These are phyloP conservation scores for Gnatocerus cornutus DNA, from an alignment of 2,888 invertebrate species.

Conservation along the genomic window DNA sequence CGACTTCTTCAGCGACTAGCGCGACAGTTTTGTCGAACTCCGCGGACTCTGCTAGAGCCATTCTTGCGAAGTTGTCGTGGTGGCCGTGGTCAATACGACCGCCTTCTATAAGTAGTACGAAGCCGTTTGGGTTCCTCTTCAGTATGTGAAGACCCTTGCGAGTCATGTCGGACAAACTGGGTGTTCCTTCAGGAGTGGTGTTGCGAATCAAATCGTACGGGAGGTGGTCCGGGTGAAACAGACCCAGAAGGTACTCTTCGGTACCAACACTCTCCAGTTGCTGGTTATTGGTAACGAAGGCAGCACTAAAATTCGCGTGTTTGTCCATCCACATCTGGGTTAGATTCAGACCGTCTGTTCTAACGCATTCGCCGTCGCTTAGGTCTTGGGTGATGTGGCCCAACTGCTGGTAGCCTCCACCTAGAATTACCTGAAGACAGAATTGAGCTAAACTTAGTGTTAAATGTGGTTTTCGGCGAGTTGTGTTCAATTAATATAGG, in stretches of 20 bases:
- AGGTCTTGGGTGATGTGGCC: conserved; percentile 74
- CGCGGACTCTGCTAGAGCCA: conserved; percentile 83
- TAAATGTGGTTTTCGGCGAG: no score
- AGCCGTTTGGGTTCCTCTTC: conserved; percentile 77
- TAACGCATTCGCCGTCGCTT: conserved; percentile 73
- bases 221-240: conserved; percentile 84
- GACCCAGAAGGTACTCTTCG: conserved; percentile 82
- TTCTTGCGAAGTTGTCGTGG: conserved; percentile 82
- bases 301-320: conserved; percentile 71
- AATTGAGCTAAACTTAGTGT: no score
- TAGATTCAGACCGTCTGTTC: conserved; percentile 83
- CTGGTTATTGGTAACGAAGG: conserved; percentile 78
- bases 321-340: conserved; percentile 78
- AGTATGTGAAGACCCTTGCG: conserved; percentile 81
- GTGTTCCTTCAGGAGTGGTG: conserved; percentile 76
- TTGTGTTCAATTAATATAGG: no score
- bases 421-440: conserved; percentile 80
- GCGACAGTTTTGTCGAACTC: conserved; percentile 84
- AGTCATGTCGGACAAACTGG: conserved; percentile 85
- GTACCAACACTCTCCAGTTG: conserved; percentile 76
- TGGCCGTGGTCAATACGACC: conserved; percentile 88
- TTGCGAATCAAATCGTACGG: conserved; percentile 81
- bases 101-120: conserved; percentile 83
- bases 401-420: conserved; percentile 84
- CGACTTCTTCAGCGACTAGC: conserved; percentile 75